Conservation (phyloP, 2,797 vertebrate genomes). For the Falco concolor region DNA sequence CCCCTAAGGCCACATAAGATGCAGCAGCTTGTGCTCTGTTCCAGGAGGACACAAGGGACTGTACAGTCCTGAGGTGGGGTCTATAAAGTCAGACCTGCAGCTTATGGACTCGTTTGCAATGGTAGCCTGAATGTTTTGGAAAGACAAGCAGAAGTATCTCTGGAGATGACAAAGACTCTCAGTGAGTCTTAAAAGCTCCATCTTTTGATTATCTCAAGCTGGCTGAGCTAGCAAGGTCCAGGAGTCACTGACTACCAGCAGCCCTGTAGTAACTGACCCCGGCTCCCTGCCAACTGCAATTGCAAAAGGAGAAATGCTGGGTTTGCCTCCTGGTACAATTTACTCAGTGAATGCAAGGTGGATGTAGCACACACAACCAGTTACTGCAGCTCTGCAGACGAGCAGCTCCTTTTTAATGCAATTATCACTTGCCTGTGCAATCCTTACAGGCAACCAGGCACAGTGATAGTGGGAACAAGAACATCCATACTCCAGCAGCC, state of each 20-base stretch:
- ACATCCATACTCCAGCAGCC: background rate
- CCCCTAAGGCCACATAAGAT: background rate
- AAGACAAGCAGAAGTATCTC: background rate
- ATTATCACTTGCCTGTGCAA: background rate
- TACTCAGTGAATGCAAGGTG: background rate
- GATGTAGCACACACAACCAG: background rate
- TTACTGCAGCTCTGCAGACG: background rate
- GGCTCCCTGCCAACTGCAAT: background rate
- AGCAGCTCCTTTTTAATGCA: background rate
- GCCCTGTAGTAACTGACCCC: background rate
- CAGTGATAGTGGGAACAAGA: background rate
- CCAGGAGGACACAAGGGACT: background rate
- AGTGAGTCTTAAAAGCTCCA: background rate
- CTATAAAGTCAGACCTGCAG: background rate
- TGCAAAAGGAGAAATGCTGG: background rate
- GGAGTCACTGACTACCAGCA: background rate
- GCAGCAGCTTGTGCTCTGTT: rapidly evolving
- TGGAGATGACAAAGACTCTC: background rate
- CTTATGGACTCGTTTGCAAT: background rate
- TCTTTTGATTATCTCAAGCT: background rate
- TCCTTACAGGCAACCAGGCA: background rate
- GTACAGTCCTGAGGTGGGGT: background rate
- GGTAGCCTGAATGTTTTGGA: background rate
- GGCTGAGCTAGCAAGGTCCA: background rate
- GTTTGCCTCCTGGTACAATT: background rate